Base-by-base conservation (phyloP, 2,797 vertebrate genomes). In the Acanthornis magna region DNA sequence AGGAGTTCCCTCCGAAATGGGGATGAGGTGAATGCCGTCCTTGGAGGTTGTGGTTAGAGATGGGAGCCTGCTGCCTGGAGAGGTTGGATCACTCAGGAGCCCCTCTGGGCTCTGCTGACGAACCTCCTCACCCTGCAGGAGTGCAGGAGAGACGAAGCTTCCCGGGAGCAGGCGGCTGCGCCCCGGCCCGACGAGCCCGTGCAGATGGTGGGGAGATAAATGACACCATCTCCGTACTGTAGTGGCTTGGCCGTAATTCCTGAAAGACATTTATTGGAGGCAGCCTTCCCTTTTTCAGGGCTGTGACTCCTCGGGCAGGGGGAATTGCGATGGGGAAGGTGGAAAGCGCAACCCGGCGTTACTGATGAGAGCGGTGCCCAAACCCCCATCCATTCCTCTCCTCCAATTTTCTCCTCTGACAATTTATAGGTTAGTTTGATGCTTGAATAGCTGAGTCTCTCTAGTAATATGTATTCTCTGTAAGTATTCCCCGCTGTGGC, bases 401-500 rank as follows among this genome's bases (percentile, higher is more conserved):
- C 97, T 95, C 95, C 97, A 95, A 47, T 97, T 95, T 97, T 96
- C 80, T 93, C 96, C 95, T 94, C 96, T 96, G 97, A 97, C 97
- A 97, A 97, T 97, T 97, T 98, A 97, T 96, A 92, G 97, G 97
- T 97, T 94, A 85, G 96, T 97, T 93, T 97, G 97, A 97, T 93
- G 97, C 96, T 89, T 94, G 97, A 96, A 95, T 96, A 96, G 98
- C 97, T 85, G 92, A 94, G 89, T 96, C 95, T 98, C 96, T 96
- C 92, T 29, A 86, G 98, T 97, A 94, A 97, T 97, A 97, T 95
- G 97, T 97, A 97, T 98, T 97, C 97, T 96, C 95, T 43, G 95
- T 97, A 97, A 98, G 97, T 96, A 95, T 97, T 97, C 97, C 98
- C 98, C 60, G 96, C 97, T 98, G 98, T 96, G 98, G 97, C 95